Percentiles rank a stretch among this genome's conserved stretches.
phyloP scores from a whole-genome alignment of 2,113 vertebrate species.

The Laterallus jamaicensis region DNA sequence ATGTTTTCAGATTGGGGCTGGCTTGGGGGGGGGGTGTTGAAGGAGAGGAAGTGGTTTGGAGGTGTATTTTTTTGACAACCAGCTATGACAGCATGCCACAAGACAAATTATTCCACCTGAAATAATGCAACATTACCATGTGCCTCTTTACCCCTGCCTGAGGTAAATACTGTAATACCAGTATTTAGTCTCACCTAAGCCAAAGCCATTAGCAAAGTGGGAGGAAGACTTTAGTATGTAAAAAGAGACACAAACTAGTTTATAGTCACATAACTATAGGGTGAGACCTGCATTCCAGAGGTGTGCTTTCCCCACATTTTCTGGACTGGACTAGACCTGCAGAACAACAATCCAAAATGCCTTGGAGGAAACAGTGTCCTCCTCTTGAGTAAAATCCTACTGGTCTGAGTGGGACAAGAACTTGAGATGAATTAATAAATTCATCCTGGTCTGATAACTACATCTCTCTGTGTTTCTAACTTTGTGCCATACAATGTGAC shows the following conservation, averaged over 20 bases:
- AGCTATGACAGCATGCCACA: background rate
- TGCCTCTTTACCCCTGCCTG: background rate
- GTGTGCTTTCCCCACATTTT: background rate
- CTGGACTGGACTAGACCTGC: background rate
- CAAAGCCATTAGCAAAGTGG: background rate
- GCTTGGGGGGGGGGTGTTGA: too few species aligned
- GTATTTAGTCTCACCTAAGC: background rate
- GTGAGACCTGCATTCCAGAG: background rate
- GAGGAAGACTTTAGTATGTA: background rate
- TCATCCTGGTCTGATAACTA: background rate
- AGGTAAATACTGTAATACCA: background rate
- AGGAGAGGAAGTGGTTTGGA: background rate
- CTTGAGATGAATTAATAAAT: background rate
- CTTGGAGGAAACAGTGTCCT: background rate
- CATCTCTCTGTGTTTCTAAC: background rate
- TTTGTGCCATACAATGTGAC: background rate
- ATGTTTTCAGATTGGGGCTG: background rate
- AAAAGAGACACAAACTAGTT: background rate
- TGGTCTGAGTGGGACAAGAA: background rate
- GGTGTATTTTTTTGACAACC: background rate
- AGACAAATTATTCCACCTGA: background rate
- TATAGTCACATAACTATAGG: background rate
- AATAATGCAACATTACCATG: background rate
- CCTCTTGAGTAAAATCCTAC: background rate
- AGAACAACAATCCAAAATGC: background rate